Evolutionary conservation across 2,797 vertebrate species (phyloP).

Genomic region (Astyanax mexicanus): DNA sequence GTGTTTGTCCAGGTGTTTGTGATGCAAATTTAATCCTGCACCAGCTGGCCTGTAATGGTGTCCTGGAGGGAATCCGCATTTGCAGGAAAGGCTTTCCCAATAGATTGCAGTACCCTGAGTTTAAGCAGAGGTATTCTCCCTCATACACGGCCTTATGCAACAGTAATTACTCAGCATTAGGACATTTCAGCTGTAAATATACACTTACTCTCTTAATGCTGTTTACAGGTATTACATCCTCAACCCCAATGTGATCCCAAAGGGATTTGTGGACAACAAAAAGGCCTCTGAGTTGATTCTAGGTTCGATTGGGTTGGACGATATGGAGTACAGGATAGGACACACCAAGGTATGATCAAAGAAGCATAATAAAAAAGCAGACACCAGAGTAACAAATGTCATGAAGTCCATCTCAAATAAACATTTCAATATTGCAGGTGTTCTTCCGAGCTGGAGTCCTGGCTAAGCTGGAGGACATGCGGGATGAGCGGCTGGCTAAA

Average conservation of each 20-base stretch:
- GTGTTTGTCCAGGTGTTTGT: constrained; percentile 68
- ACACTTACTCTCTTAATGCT: not conserved
- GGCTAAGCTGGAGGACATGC: constrained; percentile 76
- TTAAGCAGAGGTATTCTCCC: constrained; percentile 77
- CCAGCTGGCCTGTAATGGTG: constrained; percentile 78
- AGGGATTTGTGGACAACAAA: constrained; percentile 78
- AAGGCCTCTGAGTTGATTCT: constrained; percentile 75
- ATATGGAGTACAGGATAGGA: constrained; percentile 74
- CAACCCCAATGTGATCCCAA: constrained; percentile 77
- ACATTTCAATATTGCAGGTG: constrained; percentile 61
- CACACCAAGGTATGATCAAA: constrained; percentile 49
- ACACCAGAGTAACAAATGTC: not conserved
- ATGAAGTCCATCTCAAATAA: not conserved
- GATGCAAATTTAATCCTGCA: constrained; percentile 78
- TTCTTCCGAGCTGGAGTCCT: constrained; percentile 77
- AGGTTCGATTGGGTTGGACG: constrained; percentile 63
- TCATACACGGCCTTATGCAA: not conserved
- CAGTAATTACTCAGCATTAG: not conserved
- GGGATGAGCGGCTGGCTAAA: constrained; percentile 74
- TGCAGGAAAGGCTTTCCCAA: constrained; percentile 84
- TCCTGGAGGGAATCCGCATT: constrained; percentile 79
- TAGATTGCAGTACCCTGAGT: constrained; percentile 78
- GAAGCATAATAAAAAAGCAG: not conserved
- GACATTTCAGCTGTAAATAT: not conserved
- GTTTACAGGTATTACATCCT: constrained; percentile 71